Conservation (phyloP, 1,140 invertebrate species). For the Solen grandis region DNA sequence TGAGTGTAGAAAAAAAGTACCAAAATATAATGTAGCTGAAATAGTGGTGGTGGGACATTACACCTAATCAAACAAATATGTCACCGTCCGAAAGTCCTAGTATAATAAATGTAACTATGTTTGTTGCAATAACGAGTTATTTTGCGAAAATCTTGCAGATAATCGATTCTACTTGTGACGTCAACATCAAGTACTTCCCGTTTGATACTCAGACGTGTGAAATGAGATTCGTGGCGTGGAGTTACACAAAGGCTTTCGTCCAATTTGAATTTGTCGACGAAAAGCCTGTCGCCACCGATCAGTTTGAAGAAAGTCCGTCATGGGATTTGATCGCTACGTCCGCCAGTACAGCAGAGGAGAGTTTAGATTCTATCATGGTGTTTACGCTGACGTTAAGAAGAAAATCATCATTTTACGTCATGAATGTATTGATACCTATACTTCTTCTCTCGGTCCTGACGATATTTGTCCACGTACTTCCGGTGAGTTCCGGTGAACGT, state of each 20-base stretch:
- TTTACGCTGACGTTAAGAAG: constrained; percentile 60
- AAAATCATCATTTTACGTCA: constrained; percentile 42
- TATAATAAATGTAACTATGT: too few relatives aligned
- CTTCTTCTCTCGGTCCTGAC: constrained; percentile 57
- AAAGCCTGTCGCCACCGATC: not conserved
- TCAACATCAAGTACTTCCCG: constrained; percentile 90
- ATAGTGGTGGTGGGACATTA: too few relatives aligned
- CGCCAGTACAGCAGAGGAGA: not conserved
- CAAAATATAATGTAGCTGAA: too few relatives aligned
- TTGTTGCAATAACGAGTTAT: too few relatives aligned
- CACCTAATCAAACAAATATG: too few relatives aligned
- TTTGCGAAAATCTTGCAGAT: too few relatives aligned
- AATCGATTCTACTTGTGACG: constrained; percentile 98
- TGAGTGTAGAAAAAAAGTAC: too few relatives aligned
- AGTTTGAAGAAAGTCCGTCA: constrained; percentile 3
- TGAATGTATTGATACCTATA: constrained; percentile 60
- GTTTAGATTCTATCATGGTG: constrained; percentile 25
- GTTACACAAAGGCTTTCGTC: constrained; percentile 52
- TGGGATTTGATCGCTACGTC: constrained; percentile 32
- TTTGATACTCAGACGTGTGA: constrained; percentile 87
- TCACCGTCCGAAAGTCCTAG: too few relatives aligned
- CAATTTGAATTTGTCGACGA: constrained; percentile 74
- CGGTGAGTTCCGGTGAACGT: constrained; percentile 56
- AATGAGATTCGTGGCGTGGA: constrained; percentile 77
- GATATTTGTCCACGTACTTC: constrained; percentile 55